Base-by-base conservation (phyloP, 2,797 vertebrate genomes). In the Eulemur mongoz region DNA sequence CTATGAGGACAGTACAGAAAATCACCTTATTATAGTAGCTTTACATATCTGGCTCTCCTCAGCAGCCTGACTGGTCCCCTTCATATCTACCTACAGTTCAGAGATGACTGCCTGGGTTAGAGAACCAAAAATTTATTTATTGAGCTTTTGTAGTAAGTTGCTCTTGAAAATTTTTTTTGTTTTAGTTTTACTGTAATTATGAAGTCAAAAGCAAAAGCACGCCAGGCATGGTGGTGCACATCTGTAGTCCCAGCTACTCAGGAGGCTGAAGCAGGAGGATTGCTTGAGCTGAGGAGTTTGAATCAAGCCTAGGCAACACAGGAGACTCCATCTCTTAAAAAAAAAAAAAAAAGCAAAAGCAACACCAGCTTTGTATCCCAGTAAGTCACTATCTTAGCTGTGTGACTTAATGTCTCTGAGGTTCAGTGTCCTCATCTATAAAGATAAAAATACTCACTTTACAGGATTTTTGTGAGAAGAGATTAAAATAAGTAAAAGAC, bases 181-280 rank as follows among this genome's bases (percentile, higher is more conserved):
- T 70, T 90, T 79, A 65, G 70, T 81, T 69, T 95, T 54, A 57
- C 59, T 81, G 1, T 70, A 78, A 85, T 85, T 92, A 54, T 57
- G 92, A 88, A 61, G 27, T 61, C 54, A 52, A 63, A 94, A 93
- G 70, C n/a, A 93, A 92, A 95, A 73, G 45, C 25, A 65, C 79
- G 61, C 30, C 61, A 17, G 61, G 32, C 15, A 15, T 32, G 61
- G 61, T 63, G 61, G 30, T 32, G 14, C 30, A 3, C 15, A 63
- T 14, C 61, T 63, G 30, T 63, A 63, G 61, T 63, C 30, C 61
- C 61, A 63, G 61, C 61, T n/a, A 63, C 30, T 32, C 61, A 63
- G 61, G 61, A 63, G 6, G 30, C 14, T 32, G 30, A 63, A 32
- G 30, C 30, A 14, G 30, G 61, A 63, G 30, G 13, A 63, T 17